phyloP scores from a whole-genome alignment of 1,140 invertebrate genomes.

The Solenopsis fugax region DNA sequence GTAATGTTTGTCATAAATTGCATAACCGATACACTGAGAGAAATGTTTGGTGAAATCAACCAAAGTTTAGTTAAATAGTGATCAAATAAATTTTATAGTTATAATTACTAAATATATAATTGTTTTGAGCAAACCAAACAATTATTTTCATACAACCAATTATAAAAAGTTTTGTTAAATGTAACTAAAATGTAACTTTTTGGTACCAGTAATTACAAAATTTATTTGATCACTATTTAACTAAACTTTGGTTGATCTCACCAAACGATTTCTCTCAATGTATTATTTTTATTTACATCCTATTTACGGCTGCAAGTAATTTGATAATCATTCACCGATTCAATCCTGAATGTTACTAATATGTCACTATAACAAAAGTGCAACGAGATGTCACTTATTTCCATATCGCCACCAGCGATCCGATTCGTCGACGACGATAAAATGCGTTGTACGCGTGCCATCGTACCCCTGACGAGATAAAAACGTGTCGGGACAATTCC shows the following conservation, averaged over 20 bases:
- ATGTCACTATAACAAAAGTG: neutral
- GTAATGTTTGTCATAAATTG: neutral
- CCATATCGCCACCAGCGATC: neutral
- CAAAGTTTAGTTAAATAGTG: no score
- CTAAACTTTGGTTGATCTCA: no score
- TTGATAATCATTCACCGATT: neutral
- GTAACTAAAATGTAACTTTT: no score
- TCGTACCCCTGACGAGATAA: neutral
- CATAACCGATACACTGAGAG: neutral
- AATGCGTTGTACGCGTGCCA: neutral
- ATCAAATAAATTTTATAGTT: no score
- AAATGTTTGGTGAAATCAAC: no score
- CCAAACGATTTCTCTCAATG: no score
- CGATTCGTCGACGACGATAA: neutral
- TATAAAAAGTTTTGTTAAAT: no score
- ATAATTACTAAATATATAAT: no score
- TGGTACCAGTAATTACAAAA: no score
- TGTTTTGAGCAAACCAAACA: no score
- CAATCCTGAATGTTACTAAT: neutral
- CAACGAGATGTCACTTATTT: slow-evolving; percentile 29
- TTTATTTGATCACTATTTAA: no score
- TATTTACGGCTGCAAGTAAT: neutral
- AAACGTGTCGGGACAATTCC: slow-evolving; percentile 1
- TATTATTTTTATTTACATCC: neutral
- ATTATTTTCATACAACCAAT: no score